These are phyloP conservation scores for Corticium candelabrum DNA, from an alignment of 37 sponge, comb jelly and placozoan genomes.

Conservation along the genomic window DNA sequence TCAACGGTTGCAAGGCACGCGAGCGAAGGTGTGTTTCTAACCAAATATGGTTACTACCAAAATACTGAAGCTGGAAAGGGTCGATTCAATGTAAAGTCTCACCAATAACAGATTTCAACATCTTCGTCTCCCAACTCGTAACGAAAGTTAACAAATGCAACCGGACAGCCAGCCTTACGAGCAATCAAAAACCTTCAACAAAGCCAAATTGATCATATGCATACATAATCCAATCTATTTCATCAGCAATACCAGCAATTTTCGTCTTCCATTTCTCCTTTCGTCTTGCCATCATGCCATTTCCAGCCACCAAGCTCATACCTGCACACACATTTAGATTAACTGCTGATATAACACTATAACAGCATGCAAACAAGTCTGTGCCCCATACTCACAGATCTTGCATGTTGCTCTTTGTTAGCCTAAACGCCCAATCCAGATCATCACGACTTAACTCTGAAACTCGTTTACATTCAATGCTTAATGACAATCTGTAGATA, in stretches of 20 bases:
- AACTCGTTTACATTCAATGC: background rate
- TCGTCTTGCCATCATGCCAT: background rate
- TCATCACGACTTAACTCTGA: background rate
- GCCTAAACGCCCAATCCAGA: background rate
- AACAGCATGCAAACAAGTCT: too few species aligned
- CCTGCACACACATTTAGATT: too few species aligned
- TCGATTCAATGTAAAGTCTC: too few species aligned
- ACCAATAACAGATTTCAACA: background rate
- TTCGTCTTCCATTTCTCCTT: background rate
- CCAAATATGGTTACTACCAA: too few species aligned
- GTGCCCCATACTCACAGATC: too few species aligned
- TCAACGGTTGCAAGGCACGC: too few species aligned
- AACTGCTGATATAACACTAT: too few species aligned
- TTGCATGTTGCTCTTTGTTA: background rate
- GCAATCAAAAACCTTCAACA: background rate
- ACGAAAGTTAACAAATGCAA: background rate
- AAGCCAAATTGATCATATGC: background rate
- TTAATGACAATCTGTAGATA: background rate
- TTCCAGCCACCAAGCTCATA: background rate
- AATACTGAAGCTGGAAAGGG: too few species aligned
- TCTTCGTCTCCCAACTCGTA: background rate
- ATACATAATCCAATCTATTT: background rate
- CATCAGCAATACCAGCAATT: background rate
- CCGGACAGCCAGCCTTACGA: background rate
- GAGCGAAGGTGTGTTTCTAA: too few species aligned